Conservation (phyloP, 2,888 invertebrate genomes). For the Blastobasis lacticolella region DNA sequence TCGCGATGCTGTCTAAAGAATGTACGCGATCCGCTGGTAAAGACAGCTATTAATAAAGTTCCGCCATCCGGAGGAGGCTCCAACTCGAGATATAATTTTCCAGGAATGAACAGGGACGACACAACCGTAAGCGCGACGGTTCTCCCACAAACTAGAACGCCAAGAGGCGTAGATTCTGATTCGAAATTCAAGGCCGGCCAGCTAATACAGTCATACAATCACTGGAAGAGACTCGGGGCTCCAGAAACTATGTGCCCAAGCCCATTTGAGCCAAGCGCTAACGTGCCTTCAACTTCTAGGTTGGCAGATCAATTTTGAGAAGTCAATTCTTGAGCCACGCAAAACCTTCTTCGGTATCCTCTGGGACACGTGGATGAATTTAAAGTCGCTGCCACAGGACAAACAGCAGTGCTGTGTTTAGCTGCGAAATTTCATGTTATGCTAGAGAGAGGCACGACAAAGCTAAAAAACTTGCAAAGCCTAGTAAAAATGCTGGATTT, state of each 20-base stretch:
- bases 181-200: constrained; percentile 10
- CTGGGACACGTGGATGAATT: not conserved
- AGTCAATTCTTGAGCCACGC: not conserved
- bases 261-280: not conserved
- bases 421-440: not conserved
- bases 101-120: not conserved
- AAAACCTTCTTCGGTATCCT: not conserved
- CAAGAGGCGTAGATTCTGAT: constrained; percentile 9
- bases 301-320: constrained; percentile 1
- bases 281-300: not conserved
- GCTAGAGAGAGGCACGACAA: not conserved
- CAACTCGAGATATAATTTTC: constrained; percentile 2
- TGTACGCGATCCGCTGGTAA: constrained; percentile 5
- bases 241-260: constrained; percentile 1
- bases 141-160: not conserved
- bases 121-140: not conserved
- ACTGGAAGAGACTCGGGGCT: constrained; percentile 11
- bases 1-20: constrained; percentile 2
- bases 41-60: constrained; percentile 7
- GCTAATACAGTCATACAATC: constrained; percentile 3
- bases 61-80: constrained; percentile 5
- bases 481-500: not conserved
- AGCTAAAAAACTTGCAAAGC: not conserved
- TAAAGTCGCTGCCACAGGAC: not conserved
- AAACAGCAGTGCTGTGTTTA: not conserved